Evolutionary conservation across 2,797 vertebrate genomes (phyloP).

Genomic region (Hirundo rustica): DNA sequence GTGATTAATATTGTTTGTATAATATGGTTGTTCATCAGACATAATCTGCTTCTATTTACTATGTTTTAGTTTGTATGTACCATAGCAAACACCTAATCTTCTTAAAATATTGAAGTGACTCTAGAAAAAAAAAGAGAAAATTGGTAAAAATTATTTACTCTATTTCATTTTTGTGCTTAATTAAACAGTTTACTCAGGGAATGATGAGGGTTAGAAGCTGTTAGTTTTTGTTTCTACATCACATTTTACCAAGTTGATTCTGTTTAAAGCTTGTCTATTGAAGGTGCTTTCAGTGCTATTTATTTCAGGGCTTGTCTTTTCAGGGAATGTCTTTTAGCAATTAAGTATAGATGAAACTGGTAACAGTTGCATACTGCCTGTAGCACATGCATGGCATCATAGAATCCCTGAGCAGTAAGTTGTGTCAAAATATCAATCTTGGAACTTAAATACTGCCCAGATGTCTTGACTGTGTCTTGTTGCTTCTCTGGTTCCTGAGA

Average conservation of each 20-base stretch:
- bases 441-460: neutral
- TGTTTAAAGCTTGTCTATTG: neutral
- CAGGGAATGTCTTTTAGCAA: neutral
- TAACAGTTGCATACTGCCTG: neutral
- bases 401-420: neutral
- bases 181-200: neutral
- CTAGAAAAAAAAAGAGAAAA: neutral
- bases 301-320: neutral
- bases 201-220: neutral
- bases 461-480: neutral
- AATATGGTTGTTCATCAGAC: constrained; percentile 12
- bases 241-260: neutral
- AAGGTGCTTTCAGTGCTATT: neutral
- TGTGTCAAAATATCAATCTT: rapidly evolving
- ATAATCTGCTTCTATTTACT: constrained; percentile 31
- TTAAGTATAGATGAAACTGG: neutral
- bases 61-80: neutral
- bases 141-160: neutral
- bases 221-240: neutral
- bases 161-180: neutral
- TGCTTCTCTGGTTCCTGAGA: neutral
- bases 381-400: neutral
- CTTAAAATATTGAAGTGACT: neutral
- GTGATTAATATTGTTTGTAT: constrained; percentile 23
- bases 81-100: neutral